Percentiles rank a stretch among this genome's conserved stretches.
Evolutionary conservation across 2,888 invertebrate genomes (phyloP).

Genomic region (Amphipoea oculea): DNA sequence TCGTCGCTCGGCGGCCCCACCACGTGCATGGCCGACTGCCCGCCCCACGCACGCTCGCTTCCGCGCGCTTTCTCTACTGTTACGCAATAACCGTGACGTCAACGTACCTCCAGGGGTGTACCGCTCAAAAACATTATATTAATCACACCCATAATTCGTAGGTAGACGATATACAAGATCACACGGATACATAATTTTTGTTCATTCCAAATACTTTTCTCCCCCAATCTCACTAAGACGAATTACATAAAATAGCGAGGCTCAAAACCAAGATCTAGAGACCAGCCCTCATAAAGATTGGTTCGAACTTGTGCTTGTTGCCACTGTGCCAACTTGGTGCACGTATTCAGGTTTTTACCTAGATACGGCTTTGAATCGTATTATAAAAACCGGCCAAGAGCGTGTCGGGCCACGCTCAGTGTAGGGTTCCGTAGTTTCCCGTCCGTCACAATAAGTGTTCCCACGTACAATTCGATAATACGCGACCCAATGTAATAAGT

Average conservation of each 20-base stretch:
- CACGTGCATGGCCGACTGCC: neutral
- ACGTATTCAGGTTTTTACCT: neutral
- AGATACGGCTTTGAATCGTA: neutral
- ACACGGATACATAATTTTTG: neutral
- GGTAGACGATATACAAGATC: neutral
- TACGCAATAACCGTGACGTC: slow-evolving; percentile 17
- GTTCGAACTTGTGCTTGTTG: neutral
- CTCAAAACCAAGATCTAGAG: neutral
- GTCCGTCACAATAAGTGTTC: no score
- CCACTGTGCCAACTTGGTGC: neutral
- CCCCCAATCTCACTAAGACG: neutral
- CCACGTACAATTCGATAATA: no score
- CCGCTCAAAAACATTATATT: neutral
- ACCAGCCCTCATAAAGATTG: neutral
- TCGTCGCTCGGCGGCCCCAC: neutral
- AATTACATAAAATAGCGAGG: neutral
- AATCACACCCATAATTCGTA: neutral
- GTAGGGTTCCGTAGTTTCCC: no score
- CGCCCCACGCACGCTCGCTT: neutral
- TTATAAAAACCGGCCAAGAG: slow-evolving; percentile 21
- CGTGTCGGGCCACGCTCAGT: no score
- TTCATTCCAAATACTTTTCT: neutral
- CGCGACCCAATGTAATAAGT: no score
- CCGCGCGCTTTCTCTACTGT: slow-evolving; percentile 3
- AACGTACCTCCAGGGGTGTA: neutral